Evolutionary conservation across 2,113 vertebrate genomes (phyloP).

Genomic region (Penelope pileata): DNA sequence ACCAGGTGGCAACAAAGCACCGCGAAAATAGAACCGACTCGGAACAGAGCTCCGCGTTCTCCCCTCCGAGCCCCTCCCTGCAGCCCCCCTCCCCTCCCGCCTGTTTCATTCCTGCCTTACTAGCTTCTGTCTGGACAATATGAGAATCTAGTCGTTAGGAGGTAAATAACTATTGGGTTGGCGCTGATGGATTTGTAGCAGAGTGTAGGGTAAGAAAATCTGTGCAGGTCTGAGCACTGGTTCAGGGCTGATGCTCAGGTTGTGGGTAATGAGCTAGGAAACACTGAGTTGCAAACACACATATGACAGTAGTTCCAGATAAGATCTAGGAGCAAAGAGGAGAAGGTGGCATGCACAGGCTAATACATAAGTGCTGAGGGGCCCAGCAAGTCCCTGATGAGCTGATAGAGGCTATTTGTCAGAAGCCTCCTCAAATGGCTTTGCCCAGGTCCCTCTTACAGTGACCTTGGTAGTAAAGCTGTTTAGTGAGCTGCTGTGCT

Average conservation of each 20-base stretch:
- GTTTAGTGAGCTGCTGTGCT: background rate
- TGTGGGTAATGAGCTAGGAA: background rate
- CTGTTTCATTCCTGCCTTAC: background rate
- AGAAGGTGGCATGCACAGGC: no score
- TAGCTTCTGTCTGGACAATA: background rate
- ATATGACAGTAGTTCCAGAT: accelerated
- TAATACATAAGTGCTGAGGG: no score
- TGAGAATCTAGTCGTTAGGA: background rate
- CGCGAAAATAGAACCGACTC: background rate
- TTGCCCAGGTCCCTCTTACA: background rate
- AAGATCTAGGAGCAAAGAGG: no score
- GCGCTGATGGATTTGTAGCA: background rate
- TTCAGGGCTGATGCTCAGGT: background rate
- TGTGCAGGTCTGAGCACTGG: accelerated
- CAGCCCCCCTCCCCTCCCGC: no score
- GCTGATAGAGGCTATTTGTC: background rate
- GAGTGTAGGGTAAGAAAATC: background rate
- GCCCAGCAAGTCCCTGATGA: no score
- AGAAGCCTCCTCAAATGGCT: background rate
- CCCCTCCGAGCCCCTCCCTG: no score
- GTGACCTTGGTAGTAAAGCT: background rate
- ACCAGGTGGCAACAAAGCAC: slow-evolving; percentile 21
- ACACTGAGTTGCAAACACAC: background rate
- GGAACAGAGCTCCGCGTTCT: accelerated
- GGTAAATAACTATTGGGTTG: background rate